Evolutionary conservation across 2,888 invertebrate species (phyloP).

Genomic region (Agrypnus murinus): DNA sequence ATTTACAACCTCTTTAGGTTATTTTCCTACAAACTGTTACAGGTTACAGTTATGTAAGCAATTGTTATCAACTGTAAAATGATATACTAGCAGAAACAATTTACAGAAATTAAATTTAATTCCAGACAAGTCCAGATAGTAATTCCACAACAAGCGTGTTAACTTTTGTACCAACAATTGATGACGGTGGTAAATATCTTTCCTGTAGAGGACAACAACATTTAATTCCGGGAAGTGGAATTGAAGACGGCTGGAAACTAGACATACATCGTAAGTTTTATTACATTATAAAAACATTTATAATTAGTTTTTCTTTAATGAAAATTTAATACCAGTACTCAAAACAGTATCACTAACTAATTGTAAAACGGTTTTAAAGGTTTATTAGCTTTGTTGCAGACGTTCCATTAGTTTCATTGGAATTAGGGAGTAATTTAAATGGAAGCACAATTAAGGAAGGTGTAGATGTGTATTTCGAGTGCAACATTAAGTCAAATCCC

Average conservation of each 20-base stretch:
- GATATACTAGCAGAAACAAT: no score
- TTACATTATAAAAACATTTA: no score
- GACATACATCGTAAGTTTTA: conserved; percentile 88
- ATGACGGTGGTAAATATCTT: conserved; percentile 86
- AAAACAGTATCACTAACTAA: no score
- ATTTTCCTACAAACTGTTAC: no score
- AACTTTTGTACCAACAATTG: conserved; percentile 84
- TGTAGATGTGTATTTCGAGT: conserved; percentile 93
- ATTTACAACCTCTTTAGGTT: no score
- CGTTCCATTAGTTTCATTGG: conserved; percentile 87
- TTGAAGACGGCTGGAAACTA: conserved; percentile 88
- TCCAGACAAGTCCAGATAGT: conserved; percentile 78
- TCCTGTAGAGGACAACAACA: conserved; percentile 87
- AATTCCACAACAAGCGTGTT: conserved; percentile 86
- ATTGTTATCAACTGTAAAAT: no score
- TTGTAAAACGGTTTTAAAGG: conserved; percentile 13
- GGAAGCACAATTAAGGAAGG: conserved; percentile 89
- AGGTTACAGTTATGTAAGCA: no score
- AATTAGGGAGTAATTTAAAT: conserved; percentile 88
- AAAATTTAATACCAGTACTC: no score
- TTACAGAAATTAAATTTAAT: conserved; percentile 13
- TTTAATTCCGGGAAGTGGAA: conserved; percentile 81
- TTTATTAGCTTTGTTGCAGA: conserved; percentile 74
- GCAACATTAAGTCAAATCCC: conserved; percentile 92
- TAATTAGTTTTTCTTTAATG: no score